These are phyloP conservation scores for Tenualosa thibaudeaui DNA, from an alignment of 2,797 vertebrate genomes.

Conservation along the genomic window DNA sequence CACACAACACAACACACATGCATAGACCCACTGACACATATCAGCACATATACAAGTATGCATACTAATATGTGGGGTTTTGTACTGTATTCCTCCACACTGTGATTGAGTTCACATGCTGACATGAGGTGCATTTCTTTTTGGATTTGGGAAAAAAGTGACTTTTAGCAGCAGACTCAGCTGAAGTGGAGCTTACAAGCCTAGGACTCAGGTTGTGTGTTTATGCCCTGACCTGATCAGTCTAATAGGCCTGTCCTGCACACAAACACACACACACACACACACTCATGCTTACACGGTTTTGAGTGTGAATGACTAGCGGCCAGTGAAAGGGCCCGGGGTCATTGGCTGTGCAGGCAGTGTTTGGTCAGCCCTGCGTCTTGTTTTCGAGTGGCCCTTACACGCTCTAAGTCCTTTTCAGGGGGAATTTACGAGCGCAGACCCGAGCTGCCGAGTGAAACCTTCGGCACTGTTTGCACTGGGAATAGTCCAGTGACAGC, in stretches of 20 bases:
- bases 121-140: background rate
- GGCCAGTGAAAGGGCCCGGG: slow-evolving; percentile 20
- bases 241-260: slow-evolving; percentile 22
- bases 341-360: slow-evolving; percentile 44
- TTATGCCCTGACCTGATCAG: slow-evolving; percentile 20
- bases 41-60: background rate
- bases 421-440: slow-evolving; percentile 69
- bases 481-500: slow-evolving; percentile 76
- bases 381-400: slow-evolving; percentile 73
- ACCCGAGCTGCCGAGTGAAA: slow-evolving; percentile 66
- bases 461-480: slow-evolving; percentile 77
- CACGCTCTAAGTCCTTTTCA: slow-evolving; percentile 73
- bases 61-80: background rate
- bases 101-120: background rate
- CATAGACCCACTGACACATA: background rate
- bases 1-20: slow-evolving; percentile 24
- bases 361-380: slow-evolving; percentile 73
- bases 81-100: background rate
- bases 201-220: background rate
- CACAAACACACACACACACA: slow-evolving; percentile 2
- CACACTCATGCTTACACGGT: background rate
- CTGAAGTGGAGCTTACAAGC: background rate
- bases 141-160: background rate
- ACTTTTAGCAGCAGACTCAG: background rate
- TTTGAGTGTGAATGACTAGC: slow-evolving; percentile 12